Conservation (phyloP, 2,888 invertebrate genomes). For the Ectemnius cavifrons region DNA sequence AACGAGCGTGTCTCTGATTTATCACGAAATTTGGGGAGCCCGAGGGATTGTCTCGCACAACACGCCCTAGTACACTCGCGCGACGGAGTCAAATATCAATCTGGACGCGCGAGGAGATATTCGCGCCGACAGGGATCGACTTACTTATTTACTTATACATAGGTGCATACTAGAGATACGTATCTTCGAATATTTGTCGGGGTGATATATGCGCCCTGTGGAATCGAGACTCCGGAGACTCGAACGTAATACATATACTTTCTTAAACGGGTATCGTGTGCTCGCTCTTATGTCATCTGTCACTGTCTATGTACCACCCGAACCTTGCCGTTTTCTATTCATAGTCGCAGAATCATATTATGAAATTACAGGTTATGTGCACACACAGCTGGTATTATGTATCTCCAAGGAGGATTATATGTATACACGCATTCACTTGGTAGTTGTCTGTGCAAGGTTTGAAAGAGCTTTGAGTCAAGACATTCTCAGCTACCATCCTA, state of each 20-base stretch:
- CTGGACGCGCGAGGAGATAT: neutral
- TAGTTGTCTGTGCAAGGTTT: neutral
- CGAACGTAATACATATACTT: neutral
- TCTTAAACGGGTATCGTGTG: no score
- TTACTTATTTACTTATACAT: conserved; percentile 8
- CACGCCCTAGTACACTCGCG: neutral
- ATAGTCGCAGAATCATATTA: no score
- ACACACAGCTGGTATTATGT: no score
- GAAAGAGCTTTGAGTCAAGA: neutral
- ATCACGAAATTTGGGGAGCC: conserved; percentile 7
- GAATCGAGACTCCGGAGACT: neutral
- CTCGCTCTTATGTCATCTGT: no score
- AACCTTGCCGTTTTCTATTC: no score
- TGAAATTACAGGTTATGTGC: no score
- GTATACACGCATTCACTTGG: no score
- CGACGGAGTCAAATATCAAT: neutral
- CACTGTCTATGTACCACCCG: no score
- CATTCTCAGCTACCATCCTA: neutral
- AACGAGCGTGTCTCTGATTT: neutral
- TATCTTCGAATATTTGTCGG: conserved; percentile 7
- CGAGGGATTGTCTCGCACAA: conserved; percentile 6
- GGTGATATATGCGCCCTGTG: conserved; percentile 6
- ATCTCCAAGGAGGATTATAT: no score
- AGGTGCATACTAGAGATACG: neutral
- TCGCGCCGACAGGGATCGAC: neutral